Conservation (phyloP, 2,113 vertebrate genomes). For the Lamprologus tigripictilis region DNA sequence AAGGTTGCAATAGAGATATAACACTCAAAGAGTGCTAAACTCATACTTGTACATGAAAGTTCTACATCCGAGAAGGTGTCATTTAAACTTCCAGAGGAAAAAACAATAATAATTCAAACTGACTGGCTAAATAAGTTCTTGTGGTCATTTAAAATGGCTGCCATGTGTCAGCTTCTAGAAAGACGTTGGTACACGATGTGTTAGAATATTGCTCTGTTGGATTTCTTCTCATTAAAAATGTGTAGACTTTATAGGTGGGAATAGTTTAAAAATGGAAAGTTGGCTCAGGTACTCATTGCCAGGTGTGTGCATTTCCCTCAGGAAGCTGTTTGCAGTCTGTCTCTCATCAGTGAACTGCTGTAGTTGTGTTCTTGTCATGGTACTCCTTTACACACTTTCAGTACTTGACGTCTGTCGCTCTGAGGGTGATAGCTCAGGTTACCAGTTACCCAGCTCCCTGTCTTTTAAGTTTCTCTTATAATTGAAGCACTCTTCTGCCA, state of each 20-base stretch:
- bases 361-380: conserved; percentile 46
- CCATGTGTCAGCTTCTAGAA: neutral
- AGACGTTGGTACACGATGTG: neutral
- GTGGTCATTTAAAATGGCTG: neutral
- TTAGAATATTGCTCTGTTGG: neutral
- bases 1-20: neutral
- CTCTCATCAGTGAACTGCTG: conserved; percentile 35
- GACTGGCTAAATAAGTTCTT: neutral
- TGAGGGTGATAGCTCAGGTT: neutral
- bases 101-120: neutral
- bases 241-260: neutral
- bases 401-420: neutral
- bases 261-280: neutral
- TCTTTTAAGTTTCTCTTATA: neutral
- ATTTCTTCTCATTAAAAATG: neutral
- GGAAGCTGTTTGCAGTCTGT: neutral
- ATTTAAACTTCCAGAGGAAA: neutral
- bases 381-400: neutral
- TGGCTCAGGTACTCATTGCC: neutral
- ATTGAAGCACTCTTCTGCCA: neutral
- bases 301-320: neutral
- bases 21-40: too few species aligned
- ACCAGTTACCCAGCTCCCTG: neutral
- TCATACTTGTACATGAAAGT: neutral
- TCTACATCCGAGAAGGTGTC: neutral